Percentiles rank a stretch among this genome's conserved stretches.
Conservation (phyloP, 2,113 vertebrate species). For the Brevimyrus niger region DNA sequence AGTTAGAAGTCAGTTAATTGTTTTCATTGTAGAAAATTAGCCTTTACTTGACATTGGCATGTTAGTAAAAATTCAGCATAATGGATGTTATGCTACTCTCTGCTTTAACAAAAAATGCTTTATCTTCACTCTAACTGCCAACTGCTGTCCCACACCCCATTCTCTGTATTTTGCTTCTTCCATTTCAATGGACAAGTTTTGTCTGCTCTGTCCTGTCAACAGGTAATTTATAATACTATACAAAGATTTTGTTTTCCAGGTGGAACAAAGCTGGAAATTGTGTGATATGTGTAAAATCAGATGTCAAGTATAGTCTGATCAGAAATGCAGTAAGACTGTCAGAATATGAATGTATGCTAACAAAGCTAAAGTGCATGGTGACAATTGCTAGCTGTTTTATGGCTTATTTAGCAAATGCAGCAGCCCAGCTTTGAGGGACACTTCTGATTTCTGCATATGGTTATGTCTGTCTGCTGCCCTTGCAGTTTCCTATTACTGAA, state of each 20-base stretch:
- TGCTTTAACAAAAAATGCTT: not conserved
- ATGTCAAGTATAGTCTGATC: not conserved
- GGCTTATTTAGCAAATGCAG: not conserved
- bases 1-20: not conserved
- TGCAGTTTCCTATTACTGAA: not conserved
- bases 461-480: constrained; percentile 19
- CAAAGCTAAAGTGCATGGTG: not conserved
- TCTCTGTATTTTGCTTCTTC: not conserved
- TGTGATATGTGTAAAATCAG: not conserved
- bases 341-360: not conserved
- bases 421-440: not conserved
- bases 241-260: not conserved
- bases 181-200: not conserved
- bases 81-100: not conserved
- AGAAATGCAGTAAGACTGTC: not conserved
- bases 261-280: not conserved
- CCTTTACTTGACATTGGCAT: not conserved
- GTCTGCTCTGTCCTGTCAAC: not conserved
- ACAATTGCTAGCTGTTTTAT: not conserved
- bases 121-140: not conserved
- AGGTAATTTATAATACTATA: not conserved
- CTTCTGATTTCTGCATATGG: constrained; percentile 19
- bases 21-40: not conserved
- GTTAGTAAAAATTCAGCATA: not conserved
- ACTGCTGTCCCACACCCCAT: not conserved